Evolutionary conservation across 2,888 invertebrate genomes (phyloP).

Genomic region (Idaea biselata): DNA sequence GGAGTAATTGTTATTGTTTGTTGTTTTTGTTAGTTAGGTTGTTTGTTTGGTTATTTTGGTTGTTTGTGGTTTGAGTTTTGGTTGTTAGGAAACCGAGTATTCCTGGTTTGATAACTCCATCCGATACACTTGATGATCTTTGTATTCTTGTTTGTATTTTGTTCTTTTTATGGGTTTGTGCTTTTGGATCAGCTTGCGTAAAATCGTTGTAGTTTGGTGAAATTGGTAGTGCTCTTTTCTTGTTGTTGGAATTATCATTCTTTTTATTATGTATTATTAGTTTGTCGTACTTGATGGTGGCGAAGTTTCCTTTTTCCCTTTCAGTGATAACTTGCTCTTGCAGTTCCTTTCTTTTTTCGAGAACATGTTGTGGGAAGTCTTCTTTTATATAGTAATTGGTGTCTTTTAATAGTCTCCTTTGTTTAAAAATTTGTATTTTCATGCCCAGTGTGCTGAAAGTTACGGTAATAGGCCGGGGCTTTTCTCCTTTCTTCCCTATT

Average conservation of each 20-base stretch:
- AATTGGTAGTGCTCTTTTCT: neutral
- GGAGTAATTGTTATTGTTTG: too few relatives aligned
- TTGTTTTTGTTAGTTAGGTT: too few relatives aligned
- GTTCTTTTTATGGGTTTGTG: neutral
- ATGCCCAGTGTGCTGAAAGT: slow-evolving; percentile 1
- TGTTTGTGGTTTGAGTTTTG: too few relatives aligned
- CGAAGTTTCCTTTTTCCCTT: slow-evolving; percentile 3
- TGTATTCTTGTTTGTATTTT: neutral
- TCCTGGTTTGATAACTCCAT: too few relatives aligned
- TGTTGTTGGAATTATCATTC: neutral
- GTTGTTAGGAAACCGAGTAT: too few relatives aligned
- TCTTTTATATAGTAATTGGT: slow-evolving; percentile 4
- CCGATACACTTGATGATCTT: too few relatives aligned
- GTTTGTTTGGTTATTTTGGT: too few relatives aligned
- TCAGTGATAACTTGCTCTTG: slow-evolving; percentile 3
- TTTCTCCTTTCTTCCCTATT: slow-evolving; percentile 4
- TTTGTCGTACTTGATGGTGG: slow-evolving; percentile 4
- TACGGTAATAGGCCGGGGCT: slow-evolving; percentile 1
- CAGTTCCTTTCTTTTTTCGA: slow-evolving; percentile 5
- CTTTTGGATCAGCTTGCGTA: neutral
- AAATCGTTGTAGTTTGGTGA: neutral
- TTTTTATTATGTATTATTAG: neutral
- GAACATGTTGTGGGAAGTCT: slow-evolving; percentile 4
- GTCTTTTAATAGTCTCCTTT: neutral
- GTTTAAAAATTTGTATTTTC: slow-evolving; percentile 3